phyloP scores from a whole-genome alignment of 2,797 vertebrate genomes.

The Acipenser ruthenus region DNA sequence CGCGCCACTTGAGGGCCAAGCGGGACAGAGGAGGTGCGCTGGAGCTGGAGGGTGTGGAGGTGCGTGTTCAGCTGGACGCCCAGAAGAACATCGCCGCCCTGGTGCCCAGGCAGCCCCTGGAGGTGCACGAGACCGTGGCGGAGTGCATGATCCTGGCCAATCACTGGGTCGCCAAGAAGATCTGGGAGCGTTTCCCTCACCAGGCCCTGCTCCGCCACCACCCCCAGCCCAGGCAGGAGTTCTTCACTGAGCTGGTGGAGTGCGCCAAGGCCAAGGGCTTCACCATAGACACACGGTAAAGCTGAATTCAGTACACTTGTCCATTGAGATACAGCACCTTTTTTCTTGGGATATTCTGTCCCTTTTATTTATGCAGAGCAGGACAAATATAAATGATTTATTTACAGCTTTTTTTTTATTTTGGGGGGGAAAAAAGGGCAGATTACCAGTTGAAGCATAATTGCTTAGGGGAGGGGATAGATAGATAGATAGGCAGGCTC shows the following conservation, averaged over 20 bases:
- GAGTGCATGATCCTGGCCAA: conserved; percentile 98
- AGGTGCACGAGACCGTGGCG: conserved; percentile 87
- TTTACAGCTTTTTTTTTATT: no score
- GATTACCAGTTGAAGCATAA: no score
- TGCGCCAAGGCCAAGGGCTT: conserved; percentile 73
- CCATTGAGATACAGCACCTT: no score
- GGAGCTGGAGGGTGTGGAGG: conserved; percentile 86
- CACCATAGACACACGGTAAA: conserved; percentile 75
- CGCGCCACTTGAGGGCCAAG: conserved; percentile 63
- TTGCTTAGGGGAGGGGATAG: no score
- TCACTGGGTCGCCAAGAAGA: conserved; percentile 92
- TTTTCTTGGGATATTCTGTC: no score
- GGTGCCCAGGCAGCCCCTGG: conserved; percentile 81
- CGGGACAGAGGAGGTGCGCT: conserved; percentile 76
- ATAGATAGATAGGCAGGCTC: no score
- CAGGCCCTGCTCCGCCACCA: conserved; percentile 81
- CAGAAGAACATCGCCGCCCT: conserved; percentile 79
- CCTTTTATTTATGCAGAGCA: no score
- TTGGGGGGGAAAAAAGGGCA: no score
- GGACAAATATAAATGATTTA: no score
- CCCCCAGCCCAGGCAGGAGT: conserved; percentile 79
- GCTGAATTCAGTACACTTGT: neutral
- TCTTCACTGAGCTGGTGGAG: conserved; percentile 73
- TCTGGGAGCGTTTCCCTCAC: conserved; percentile 77
- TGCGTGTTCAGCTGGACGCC: conserved; percentile 80